Base-by-base conservation (phyloP, 2,888 invertebrate species). In the Melieria omissa region DNA sequence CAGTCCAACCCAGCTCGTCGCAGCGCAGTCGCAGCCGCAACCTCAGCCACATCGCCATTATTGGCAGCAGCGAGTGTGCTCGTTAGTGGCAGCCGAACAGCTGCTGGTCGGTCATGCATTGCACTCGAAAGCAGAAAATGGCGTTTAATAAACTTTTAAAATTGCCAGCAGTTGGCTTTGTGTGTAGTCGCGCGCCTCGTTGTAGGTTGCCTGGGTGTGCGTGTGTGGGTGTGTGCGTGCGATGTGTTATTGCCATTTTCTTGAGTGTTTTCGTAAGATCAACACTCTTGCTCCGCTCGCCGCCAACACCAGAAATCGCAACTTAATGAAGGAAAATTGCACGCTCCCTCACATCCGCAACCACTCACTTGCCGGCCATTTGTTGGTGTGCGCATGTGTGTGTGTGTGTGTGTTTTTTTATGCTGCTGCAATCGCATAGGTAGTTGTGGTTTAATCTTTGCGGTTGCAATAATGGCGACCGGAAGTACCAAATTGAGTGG, bases 271-370 rank as follows among this genome's bases (percentile, higher is more conserved):
- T 52, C 47, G 42, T 14, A 55, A 54, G 8, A 58, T 47, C 41
- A 41, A 60, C 67, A 57, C 45, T 45, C 52, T 54, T 5, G 14
- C 16, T 4, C 41, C 6, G 14, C 41, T 29, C 9, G n/a, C 16
- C 14, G n/a, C 41, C 14, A 57, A 9, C 6, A 12, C 29, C 29
- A 29, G 52, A 65, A 73, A 71, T 65, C 64, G 70, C 67, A 71
- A 68, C 55, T 65, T 73, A 73, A 73, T 73, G 70, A 73, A 73
- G 55, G 67, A 71, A 73, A 73, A 74, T 71, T 68, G 71, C 71
- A 29, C 29, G 29, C 29, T 29, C 29, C 29, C 29, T 29, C 29
- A 29, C 29, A 29, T 29, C 29, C 1, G 29, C 29, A 29, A 29
- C 29, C 29, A 29, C 29, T 29, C 29, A 29, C 29, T 29, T 29